Conservation (phyloP, 2,797 vertebrate genomes). For the Lutjanus campechanus region DNA sequence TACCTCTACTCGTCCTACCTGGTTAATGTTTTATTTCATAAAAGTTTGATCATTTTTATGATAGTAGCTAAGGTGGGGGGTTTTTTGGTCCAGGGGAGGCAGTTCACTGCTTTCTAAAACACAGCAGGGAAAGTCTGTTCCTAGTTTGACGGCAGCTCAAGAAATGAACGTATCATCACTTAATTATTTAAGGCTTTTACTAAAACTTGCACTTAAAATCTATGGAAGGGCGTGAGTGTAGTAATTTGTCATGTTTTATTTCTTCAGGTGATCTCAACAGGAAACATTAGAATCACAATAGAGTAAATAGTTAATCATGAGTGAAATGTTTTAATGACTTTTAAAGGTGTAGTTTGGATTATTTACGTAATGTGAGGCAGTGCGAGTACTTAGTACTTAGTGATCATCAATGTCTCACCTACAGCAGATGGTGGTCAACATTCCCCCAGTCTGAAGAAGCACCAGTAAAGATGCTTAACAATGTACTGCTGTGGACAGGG, state of each 20-base stretch:
- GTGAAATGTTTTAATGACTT: background rate
- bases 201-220: background rate
- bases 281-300: background rate
- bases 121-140: background rate
- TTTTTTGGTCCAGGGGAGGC: no score
- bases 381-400: no score
- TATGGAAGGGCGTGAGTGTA: background rate
- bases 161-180: background rate
- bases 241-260: background rate
- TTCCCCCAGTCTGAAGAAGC: no score
- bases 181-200: background rate
- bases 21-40: background rate
- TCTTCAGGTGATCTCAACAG: background rate
- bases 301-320: background rate
- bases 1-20: background rate
- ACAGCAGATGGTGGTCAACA: no score
- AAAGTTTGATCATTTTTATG: background rate
- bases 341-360: background rate
- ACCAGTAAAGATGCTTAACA: no score
- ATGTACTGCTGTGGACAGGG: no score
- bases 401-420: no score
- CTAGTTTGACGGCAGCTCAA: background rate
- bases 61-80: no score
- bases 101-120: background rate
- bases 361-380: no score